A percentile compares a stretch with the other conserved stretches of the same genome.
These are phyloP conservation scores for Odontesthes bonariensis DNA, from an alignment of 2,113 vertebrate genomes.

Conservation along the genomic window DNA sequence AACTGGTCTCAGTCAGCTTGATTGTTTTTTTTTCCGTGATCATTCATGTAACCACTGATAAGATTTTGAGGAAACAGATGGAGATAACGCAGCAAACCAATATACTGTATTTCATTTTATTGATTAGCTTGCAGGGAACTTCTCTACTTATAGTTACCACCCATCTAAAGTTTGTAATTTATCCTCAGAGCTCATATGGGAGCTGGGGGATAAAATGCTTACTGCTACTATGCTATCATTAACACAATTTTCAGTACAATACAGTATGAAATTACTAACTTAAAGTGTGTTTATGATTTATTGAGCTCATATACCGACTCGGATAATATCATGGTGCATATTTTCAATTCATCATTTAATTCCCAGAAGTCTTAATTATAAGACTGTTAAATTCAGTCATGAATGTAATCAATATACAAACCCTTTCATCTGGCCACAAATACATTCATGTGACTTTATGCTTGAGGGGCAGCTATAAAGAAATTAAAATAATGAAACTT, in stretches of 20 bases:
- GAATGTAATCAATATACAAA: slow-evolving; percentile 58
- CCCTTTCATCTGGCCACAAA: slow-evolving; percentile 49
- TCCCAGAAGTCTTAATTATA: slow-evolving; percentile 40
- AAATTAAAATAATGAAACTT: slow-evolving; percentile 69
- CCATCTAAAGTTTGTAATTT: slow-evolving; percentile 5
- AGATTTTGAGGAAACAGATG: slow-evolving; percentile 33
- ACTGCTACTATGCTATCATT: slow-evolving; percentile 31
- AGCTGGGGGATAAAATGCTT: neutral
- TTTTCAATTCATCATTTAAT: slow-evolving; percentile 25
- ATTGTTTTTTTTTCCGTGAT: slow-evolving; percentile 19
- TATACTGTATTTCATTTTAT: slow-evolving; percentile 7
- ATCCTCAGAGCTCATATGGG: slow-evolving; percentile 22
- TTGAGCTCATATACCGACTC: slow-evolving; percentile 2
- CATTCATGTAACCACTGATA: slow-evolving; percentile 30
- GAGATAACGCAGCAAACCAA: slow-evolving; percentile 1
- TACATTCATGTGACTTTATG: slow-evolving; percentile 44
- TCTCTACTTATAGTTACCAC: slow-evolving; percentile 6
- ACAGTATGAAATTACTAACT: slow-evolving; percentile 9
- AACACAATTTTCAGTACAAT: neutral
- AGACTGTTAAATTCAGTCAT: slow-evolving; percentile 50
- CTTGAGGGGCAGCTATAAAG: slow-evolving; percentile 54
- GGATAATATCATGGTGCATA: neutral
- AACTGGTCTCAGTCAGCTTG: neutral
- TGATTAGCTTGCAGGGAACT: slow-evolving; percentile 16
- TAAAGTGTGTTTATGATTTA: slow-evolving; percentile 13